Conservation (phyloP, 1,140 invertebrate species). For the Augochlora pura region DNA sequence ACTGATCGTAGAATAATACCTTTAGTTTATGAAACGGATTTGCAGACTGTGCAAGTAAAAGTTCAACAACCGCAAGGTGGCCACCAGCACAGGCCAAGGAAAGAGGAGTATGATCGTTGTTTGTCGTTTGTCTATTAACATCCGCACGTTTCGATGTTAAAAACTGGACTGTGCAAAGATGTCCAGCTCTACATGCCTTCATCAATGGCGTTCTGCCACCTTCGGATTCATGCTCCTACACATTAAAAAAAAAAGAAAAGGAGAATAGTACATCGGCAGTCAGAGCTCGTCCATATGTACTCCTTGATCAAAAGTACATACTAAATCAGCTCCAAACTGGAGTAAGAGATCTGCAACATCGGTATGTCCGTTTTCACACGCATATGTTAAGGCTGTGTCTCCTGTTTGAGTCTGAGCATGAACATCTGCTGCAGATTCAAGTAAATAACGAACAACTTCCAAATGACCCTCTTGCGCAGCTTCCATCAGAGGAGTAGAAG, state of each 20-base stretch:
- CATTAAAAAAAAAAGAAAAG: slow-evolving; percentile 5
- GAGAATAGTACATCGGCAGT: not conserved
- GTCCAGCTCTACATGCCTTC: slow-evolving; percentile 99
- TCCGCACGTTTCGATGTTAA: slow-evolving; percentile 96
- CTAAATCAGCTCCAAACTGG: slow-evolving; percentile 93
- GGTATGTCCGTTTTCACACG: slow-evolving; percentile 97
- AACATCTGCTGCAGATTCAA: slow-evolving; percentile 93
- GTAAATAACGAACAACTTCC: slow-evolving; percentile 93
- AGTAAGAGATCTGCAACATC: slow-evolving; percentile 95
- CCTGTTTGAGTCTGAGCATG: slow-evolving; percentile 96
- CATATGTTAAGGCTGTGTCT: slow-evolving; percentile 98
- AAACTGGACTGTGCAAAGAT: slow-evolving; percentile 98
- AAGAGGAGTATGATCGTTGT: slow-evolving; percentile 98
- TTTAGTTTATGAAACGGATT: slow-evolving; percentile 98
- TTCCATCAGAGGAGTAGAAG: slow-evolving; percentile 98
- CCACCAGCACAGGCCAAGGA: slow-evolving; percentile 98
- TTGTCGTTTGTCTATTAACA: slow-evolving; percentile 96
- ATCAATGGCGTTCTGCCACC: slow-evolving; percentile 97
- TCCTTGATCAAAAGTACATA: slow-evolving; percentile 67
- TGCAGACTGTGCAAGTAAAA: slow-evolving; percentile 93
- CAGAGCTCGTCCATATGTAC: not conserved
- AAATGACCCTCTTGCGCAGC: slow-evolving; percentile 98
- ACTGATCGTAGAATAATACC: slow-evolving; percentile 73
- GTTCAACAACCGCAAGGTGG: slow-evolving; percentile 94
- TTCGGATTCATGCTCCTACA: slow-evolving; percentile 94